Percentiles rank a stretch among this genome's conserved stretches.
Conservation (phyloP, 2,797 vertebrate genomes). For the Falco naumanni region DNA sequence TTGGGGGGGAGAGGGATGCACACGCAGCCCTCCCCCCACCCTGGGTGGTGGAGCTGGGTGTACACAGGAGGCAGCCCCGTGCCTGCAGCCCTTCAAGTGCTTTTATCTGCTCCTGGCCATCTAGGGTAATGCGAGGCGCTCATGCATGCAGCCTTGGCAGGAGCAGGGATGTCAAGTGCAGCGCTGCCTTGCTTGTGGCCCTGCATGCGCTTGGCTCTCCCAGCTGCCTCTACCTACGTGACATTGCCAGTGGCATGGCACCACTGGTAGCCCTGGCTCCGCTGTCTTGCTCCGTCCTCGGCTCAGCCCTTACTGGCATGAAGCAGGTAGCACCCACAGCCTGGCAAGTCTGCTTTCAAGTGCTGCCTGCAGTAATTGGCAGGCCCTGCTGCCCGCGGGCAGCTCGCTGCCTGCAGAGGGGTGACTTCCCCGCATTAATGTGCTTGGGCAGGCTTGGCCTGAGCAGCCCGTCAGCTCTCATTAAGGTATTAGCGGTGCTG, state of each 20-base stretch:
- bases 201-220: rapidly evolving
- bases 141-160: not conserved
- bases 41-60: not conserved
- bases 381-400: not conserved
- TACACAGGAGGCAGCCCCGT: not conserved
- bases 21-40: too few relatives aligned
- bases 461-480: not conserved
- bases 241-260: not conserved
- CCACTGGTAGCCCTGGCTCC: not conserved
- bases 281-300: not conserved
- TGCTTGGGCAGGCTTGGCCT: not conserved
- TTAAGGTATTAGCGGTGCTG: not conserved
- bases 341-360: not conserved
- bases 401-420: not conserved
- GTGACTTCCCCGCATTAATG: not conserved
- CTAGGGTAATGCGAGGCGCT: constrained; percentile 36
- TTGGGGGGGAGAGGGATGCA: rapidly evolving
- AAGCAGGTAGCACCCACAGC: not conserved
- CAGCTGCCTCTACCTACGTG: not conserved
- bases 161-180: not conserved
- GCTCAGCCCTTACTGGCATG: not conserved
- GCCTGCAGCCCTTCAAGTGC: not conserved
- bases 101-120: constrained; percentile 54
- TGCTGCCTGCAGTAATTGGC: not conserved
- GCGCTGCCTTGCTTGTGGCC: not conserved